Base-by-base conservation (phyloP, 2,113 vertebrate species). In the Megalops atlanticus region DNA sequence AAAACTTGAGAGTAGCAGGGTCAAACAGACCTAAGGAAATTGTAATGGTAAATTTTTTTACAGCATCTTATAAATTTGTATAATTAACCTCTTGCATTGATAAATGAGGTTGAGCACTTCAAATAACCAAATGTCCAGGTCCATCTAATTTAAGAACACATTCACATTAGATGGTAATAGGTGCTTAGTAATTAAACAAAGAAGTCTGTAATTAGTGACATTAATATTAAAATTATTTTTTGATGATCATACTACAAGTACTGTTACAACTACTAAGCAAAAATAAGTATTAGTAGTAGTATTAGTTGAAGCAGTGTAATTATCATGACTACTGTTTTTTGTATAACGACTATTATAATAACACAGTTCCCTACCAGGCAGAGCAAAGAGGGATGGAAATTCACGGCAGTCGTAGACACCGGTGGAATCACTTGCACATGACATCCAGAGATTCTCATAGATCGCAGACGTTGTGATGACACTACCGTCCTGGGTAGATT, bases 371-470 rank as follows among this genome's bases (percentile, higher is more conserved):
- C 88, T 88, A 97, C 96, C 95, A 38, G 96, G 94, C 24, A 98
- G 91, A 54, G 95, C 96, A 76, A 98, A 90, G 87, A 98, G 85
- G 2, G 96, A 96, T 43, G 92, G 95, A 87, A 97, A 98, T 7
- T 96, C 92, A 21, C 95, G 85, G 87, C 96, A 98, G 92, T 95
- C 95, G 84, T 90, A 95, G 72, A 91, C 85, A 10, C 96, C 96
- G 0, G 94, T 87, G 49, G 96, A 96, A 83, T 98, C 96, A 3
- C 92, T 95, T 0, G 96, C 96, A 84, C 96, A 97, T 83, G 94
- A 96, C 87, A 93, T 94, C 96, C 96, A 98, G 6, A 98, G 94
- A 88, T 98, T 98, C 89, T 96, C 96, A 76, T 93, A 98, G 87
- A 98, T 80, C 58, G 92, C 90, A 64, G 94, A 95, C 74, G 96